Percentiles rank a stretch among this genome's conserved stretches.
These are phyloP conservation scores for Cerastis rubricosa DNA, from an alignment of 2,888 invertebrate species.

Conservation along the genomic window DNA sequence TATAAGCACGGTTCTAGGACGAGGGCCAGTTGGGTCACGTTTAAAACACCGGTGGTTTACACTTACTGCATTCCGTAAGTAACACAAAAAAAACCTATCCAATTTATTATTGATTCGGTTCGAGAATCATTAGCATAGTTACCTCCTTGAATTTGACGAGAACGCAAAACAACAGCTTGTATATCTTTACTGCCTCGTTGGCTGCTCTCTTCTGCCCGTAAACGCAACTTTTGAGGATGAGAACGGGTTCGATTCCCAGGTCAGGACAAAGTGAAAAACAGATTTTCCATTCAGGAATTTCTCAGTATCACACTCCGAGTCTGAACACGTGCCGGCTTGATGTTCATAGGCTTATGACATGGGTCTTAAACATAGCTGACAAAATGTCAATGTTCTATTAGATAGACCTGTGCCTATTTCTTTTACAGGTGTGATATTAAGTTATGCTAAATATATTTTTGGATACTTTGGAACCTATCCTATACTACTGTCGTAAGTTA, in stretches of 20 bases:
- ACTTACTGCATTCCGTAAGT: no score
- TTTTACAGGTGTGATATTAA: neutral
- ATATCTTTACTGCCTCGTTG: neutral
- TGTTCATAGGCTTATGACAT: neutral
- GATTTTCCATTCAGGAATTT: neutral
- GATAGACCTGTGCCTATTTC: neutral
- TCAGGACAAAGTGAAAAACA: neutral
- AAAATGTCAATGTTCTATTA: neutral
- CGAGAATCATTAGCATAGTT: no score
- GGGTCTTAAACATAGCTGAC: neutral
- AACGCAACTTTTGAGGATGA: neutral
- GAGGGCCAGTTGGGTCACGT: no score
- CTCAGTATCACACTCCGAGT: neutral
- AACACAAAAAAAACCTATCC: no score
- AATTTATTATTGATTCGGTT: no score
- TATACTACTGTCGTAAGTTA: constrained; percentile 3
- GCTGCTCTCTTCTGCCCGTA: neutral
- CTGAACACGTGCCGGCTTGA: neutral
- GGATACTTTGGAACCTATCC: constrained; percentile 10
- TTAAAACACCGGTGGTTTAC: no score
- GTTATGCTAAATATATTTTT: neutral
- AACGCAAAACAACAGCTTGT: no score
- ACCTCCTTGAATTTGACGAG: no score
- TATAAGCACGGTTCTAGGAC: no score
- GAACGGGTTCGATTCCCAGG: neutral